Base-by-base conservation (phyloP, 1,140 invertebrate genomes). In the Leptopilina boulardi region DNA sequence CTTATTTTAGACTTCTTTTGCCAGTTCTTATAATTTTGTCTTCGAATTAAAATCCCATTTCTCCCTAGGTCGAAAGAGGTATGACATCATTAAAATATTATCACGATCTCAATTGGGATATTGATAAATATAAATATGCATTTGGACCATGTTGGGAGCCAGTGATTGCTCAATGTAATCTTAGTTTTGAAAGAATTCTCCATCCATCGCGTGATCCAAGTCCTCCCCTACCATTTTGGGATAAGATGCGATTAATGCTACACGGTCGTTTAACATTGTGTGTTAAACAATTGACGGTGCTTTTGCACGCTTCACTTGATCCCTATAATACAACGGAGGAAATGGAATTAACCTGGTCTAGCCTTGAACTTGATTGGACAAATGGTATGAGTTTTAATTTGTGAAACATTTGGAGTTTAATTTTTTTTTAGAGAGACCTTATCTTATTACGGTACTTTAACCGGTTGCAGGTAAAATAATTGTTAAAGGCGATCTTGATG, bases 121-220 rank as follows among this genome's bases (percentile, higher is more conserved):
- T 98, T 78, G 94, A 96, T 71, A 94, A 95, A 79, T 97, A 95
- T 82, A 95, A 95, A 84, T 96, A 98, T 86, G 97, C 98, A 0
- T 99, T 99, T 90, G 99, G 98, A 0, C 97, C 98, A 0, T 99
- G 98, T 90, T 99, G 99, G 99, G 99, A 99, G 86, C 98, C 98
- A 0, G 96, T 98, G 0, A 95, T 99, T 81, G 97, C 98, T 0
- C 98, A 99, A 86, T 98, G 97, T 83, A 98, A 98, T 88, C 91
- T 98, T 15, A 95, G 96, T 84, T 98, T 95, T 92, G 97, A 96
- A 87, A 96, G 96, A 89, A 96, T 97, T 15, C 92, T 95, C 0
- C 92, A 95, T 42, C 97, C 97, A 0, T 98, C 97, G 0, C 92
- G 95, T 73, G 99, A 99, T 91, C 98, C 98, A 0, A 99, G 97